Conservation (phyloP, 2,113 vertebrate genomes). For the Nestor notabilis region DNA sequence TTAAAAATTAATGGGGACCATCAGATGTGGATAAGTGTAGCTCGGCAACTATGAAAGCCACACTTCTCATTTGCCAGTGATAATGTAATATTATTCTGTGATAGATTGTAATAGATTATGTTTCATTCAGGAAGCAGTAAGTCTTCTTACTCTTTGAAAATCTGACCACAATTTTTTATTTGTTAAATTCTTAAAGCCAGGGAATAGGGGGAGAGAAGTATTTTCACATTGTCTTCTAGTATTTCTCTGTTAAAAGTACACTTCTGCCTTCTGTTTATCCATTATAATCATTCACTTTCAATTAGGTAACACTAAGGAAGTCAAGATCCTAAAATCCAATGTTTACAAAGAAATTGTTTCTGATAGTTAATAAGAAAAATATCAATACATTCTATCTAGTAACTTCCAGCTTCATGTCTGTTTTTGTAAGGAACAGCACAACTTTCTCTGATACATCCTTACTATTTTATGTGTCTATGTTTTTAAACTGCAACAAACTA, state of each 20-base stretch:
- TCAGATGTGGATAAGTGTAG: slow-evolving; percentile 11
- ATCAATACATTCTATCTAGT: background rate
- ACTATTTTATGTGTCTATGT: background rate
- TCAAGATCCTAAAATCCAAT: background rate
- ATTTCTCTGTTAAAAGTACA: background rate
- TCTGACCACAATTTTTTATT: background rate
- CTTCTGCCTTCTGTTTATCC: background rate
- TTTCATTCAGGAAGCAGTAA: background rate
- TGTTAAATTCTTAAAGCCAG: background rate
- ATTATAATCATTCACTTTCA: background rate
- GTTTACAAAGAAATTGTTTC: background rate
- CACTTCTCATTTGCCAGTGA: background rate
- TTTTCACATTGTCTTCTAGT: background rate
- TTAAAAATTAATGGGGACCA: slow-evolving; percentile 47
- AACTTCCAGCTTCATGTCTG: background rate
- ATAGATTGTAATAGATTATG: background rate
- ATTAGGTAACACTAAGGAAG: background rate
- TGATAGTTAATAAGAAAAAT: background rate
- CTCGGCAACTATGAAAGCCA: background rate
- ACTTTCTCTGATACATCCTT: background rate
- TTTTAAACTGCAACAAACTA: background rate
- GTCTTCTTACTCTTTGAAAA: background rate
- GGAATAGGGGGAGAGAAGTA: background rate
- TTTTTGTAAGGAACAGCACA: background rate
- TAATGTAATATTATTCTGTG: background rate